Conservation (phyloP, 2,888 invertebrate genomes). For the Perizoma flavofasciatum region DNA sequence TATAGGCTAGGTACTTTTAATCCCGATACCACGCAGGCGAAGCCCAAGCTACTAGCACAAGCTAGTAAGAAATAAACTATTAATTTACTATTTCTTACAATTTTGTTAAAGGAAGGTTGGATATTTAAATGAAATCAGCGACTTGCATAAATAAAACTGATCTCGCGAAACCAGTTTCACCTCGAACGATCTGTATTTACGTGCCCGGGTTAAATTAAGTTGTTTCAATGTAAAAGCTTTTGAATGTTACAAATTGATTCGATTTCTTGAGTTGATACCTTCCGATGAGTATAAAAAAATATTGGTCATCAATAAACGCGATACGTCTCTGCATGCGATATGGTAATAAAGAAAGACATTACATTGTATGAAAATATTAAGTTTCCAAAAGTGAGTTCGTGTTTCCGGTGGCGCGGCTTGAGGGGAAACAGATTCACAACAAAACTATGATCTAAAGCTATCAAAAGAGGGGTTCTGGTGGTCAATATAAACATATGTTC, state of each 20-base stretch:
- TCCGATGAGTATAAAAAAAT: not conserved
- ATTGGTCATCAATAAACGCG: not conserved
- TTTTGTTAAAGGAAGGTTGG: conserved; percentile 25
- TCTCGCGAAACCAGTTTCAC: conserved; percentile 51
- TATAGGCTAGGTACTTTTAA: no score
- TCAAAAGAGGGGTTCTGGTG: conserved; percentile 56
- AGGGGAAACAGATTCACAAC: conserved; percentile 33
- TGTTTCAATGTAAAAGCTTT: conserved; percentile 36
- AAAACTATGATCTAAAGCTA: conserved; percentile 43
- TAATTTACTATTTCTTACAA: not conserved
- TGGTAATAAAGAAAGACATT: not conserved
- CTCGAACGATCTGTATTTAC: conserved; percentile 35
- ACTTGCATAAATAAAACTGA: conserved; percentile 45
- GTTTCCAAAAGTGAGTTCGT: conserved; percentile 6
- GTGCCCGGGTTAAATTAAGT: conserved; percentile 42
- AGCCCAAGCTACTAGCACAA: no score
- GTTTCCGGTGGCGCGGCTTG: conserved; percentile 27
- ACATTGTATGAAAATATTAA: not conserved
- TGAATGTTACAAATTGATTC: conserved; percentile 26
- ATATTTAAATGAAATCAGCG: conserved; percentile 37
- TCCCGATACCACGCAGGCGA: no score
- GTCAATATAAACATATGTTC: conserved; percentile 74
- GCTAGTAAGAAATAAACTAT: no score
- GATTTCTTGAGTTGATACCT: conserved; percentile 12
- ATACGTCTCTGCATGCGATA: not conserved